Evolutionary conservation across 2,797 vertebrate genomes (phyloP), one percentile per base, ranked within the genome.

Genomic region (Channallabes apus): DNA sequence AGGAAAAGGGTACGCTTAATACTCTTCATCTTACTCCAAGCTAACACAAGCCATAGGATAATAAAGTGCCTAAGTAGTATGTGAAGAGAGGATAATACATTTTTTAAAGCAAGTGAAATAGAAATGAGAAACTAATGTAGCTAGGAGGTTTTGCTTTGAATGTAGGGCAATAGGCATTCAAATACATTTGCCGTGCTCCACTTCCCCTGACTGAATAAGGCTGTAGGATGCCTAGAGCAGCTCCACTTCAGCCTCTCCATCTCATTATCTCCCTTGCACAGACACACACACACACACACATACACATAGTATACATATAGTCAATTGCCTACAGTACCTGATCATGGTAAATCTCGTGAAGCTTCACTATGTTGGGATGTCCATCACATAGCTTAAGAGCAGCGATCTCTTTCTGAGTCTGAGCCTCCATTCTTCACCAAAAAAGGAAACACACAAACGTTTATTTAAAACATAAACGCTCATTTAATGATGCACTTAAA

Each of bases 311-410:
- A 64, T 38, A 76, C 51, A 29, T 14, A 65, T 27, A 59, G 24
- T 65, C 15, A 64, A 29, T 41, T 41, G 58, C 86, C 83, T 92
- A 99, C 98, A n/a, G n/a, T n/a, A n/a, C n/a, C 97, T 99, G 98
- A 92, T 99, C 98, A 59, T 99, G 98, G 93, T 96, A 97, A 87
- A 99, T 95, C 91, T 99, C 98, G 85, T 99, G 95, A 46, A 99
- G 86, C 92, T 97, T 99, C 91, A 99, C 98, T 58, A 99, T 96
- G 91, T 99, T 99, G 1, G 98, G 98, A 89, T 99, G 98, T 86
- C 96, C 96, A 73, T 99, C 98, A 7, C 97, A 99, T 89, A 99
- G 97, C 90, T 97, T 99, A 91, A 99, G 93, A 82, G 98, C 98
- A 3, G 97, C 96, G 84, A 99, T 97, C 94, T 99, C 98, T 88